phyloP scores from a whole-genome alignment of 2,888 invertebrate genomes.

The Nephrotoma flavescens region DNA sequence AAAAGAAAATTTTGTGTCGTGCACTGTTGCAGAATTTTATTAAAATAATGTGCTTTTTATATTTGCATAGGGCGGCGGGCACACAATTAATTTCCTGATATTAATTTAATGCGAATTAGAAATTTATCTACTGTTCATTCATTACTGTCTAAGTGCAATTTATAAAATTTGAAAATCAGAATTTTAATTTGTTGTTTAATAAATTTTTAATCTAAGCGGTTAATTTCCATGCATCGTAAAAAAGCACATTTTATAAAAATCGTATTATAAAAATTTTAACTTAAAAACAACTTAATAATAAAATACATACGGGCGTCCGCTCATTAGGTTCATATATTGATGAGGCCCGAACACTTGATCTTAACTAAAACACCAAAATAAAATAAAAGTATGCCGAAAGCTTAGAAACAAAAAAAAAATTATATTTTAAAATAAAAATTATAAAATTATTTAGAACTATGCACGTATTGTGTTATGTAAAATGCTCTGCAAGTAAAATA shows the following conservation, averaged over 20 bases:
- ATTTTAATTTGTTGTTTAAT: not conserved
- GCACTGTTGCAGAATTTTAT: not conserved
- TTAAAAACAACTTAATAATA: constrained; percentile 1
- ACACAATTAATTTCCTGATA: not conserved
- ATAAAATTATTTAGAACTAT: not conserved
- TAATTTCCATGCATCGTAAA: not conserved
- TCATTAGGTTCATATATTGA: constrained; percentile 27
- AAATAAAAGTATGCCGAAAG: constrained; percentile 35
- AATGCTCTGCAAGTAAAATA: not conserved
- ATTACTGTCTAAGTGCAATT: no score
- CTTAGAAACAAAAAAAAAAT: constrained; percentile 47
- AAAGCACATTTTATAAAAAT: not conserved
- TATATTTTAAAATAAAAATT: constrained; percentile 10
- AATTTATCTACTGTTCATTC: no score
- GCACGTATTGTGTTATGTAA: not conserved
- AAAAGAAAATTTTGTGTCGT: not conserved
- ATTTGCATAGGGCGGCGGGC: not conserved
- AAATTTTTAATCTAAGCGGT: not conserved
- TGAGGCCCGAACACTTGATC: constrained; percentile 14
- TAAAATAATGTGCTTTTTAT: not conserved
- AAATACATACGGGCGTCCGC: constrained; percentile 33
- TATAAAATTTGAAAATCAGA: not conserved
- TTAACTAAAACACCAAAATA: constrained; percentile 15
- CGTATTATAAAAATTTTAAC: not conserved
- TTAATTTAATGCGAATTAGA: no score